These are phyloP conservation scores for Ascidia mentula DNA, from an alignment of 23 tunicate genomes.

Conservation along the genomic window DNA sequence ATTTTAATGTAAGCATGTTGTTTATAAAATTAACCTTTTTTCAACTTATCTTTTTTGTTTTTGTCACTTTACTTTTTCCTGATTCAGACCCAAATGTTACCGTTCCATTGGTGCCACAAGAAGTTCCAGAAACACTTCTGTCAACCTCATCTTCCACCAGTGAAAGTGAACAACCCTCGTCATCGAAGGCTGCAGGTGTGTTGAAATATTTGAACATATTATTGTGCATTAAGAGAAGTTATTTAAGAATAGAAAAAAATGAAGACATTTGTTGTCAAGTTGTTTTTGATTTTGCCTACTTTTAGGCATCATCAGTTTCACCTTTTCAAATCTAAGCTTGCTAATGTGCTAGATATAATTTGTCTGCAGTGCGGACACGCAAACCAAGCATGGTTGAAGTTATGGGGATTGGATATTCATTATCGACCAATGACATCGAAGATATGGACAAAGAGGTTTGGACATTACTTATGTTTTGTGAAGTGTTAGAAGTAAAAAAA, in stretches of 20 bases:
- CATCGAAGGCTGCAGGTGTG: neutral
- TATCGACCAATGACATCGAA: constrained; percentile 70
- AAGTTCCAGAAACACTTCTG: constrained; percentile 9
- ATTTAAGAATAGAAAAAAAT: no score
- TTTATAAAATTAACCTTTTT: no score
- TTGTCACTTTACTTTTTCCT: neutral
- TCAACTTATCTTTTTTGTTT: no score
- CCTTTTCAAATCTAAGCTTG: no score
- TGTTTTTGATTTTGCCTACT: neutral
- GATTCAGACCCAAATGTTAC: neutral
- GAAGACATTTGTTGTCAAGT: neutral
- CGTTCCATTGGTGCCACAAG: neutral
- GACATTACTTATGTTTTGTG: neutral
- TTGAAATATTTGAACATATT: neutral
- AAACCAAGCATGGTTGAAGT: constrained; percentile 88
- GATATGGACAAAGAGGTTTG: constrained; percentile 89
- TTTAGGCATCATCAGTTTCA: no score
- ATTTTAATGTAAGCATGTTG: no score
- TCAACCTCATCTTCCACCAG: neutral
- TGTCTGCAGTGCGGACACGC: constrained; percentile 37
- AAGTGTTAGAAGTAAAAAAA: no score
- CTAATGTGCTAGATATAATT: no score
- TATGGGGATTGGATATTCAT: constrained; percentile 62
- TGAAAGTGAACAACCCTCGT: neutral
- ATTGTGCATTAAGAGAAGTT: no score